Evolutionary conservation across 2,888 invertebrate species (phyloP), one percentile per base, ranked within the genome.

Genomic region (Acleris laterana): DNA sequence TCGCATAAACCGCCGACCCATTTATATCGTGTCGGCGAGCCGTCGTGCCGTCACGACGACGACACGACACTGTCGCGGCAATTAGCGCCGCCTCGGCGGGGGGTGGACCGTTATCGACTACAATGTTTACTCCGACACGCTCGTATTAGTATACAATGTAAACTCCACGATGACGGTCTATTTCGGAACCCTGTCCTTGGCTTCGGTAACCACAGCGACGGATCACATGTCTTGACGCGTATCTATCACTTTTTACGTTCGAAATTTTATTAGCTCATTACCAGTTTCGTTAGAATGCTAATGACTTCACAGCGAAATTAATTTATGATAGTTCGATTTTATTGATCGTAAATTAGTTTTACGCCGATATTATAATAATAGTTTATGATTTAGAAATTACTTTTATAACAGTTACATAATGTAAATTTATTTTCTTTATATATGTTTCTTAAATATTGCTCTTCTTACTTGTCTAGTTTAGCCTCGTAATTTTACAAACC

Each of bases 41-140:
- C 61, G 61, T 66, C 62, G 61, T 66, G 66, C 71, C 65, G 68
- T 69, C 70, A 75, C 75, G 75, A 68, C 67, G 57, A 62, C 63
- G 53, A 56, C 65, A 68, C 71, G 68, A 62, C 72, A 69, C 70
- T 49, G 72, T 75, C 70, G 70, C 74, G 68, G 69, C 75, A 79
- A 79, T 79, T 78, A 76, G 75, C 59, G 55, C 55, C 50, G 17
- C 48, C 65, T 5, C 65, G 65, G 70, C 68, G 66, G 70, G 68
- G 65, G 68, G 70, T 65, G 60, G 51, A 59, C 57, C 68, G 68
- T 69, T 68, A 62, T 62, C 58, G 62, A 52, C 49, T 48, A 62
- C 64, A 61, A 61, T 61, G 57, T 68, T 62, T 57, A 53, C 61
- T 52, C 58, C 49, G 62, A 53, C 13, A 58, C 51, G 57, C 22